A percentile compares a stretch with the other conserved stretches of the same genome.
These are phyloP conservation scores for Choristoneura fumiferana DNA, from an alignment of 1,140 invertebrate genomes.

Conservation along the genomic window DNA sequence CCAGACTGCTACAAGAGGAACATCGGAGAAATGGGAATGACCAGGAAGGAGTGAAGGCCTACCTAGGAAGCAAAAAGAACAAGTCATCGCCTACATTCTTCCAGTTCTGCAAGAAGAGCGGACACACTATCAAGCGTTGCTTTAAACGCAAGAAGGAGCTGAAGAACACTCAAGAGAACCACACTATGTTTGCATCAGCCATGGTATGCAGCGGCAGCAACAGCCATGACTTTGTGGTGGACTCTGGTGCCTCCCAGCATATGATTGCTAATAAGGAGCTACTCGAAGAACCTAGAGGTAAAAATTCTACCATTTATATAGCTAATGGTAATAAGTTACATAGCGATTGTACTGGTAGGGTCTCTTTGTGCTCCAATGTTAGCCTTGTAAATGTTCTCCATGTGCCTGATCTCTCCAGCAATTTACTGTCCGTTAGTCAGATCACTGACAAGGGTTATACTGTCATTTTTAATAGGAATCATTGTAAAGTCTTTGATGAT, in stretches of 20 bases:
- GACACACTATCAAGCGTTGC: too few relatives aligned
- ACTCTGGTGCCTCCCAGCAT: neutral
- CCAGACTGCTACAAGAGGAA: too few relatives aligned
- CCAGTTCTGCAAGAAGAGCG: too few relatives aligned
- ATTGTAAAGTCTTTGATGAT: conserved; percentile 1
- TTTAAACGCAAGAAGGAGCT: too few relatives aligned
- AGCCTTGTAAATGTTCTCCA: conserved; percentile 15
- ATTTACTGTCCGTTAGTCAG: conserved; percentile 19
- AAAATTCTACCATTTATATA: conserved; percentile 5
- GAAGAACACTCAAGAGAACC: too few relatives aligned
- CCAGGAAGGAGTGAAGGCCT: too few relatives aligned
- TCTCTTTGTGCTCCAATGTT: neutral
- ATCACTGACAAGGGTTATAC: conserved; percentile 8
- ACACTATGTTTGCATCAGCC: neutral
- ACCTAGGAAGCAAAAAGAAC: too few relatives aligned
- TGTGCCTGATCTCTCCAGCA: conserved; percentile 14
- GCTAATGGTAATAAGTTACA: conserved; percentile 8
- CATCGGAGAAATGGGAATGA: too few relatives aligned
- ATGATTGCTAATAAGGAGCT: neutral
- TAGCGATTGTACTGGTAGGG: neutral
- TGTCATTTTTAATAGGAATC: conserved; percentile 11
- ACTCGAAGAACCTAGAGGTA: neutral
- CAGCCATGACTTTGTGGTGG: neutral
- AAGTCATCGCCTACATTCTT: too few relatives aligned
- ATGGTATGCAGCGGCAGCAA: neutral